Evolutionary conservation across 2,888 invertebrate genomes (phyloP).

Genomic region (Euclidia mi): DNA sequence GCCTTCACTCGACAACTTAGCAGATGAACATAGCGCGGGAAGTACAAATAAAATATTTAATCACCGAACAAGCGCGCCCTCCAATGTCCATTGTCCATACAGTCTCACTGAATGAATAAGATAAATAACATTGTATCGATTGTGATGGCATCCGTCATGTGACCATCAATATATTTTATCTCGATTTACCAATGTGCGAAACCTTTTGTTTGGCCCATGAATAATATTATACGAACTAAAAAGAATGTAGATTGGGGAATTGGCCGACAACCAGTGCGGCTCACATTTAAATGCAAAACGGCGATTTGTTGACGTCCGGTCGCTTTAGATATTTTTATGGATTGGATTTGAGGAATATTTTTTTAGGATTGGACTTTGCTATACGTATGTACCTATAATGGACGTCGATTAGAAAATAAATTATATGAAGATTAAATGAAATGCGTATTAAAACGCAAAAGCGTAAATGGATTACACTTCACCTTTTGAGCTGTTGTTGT

Average conservation of each 20-base stretch:
- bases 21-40: slow-evolving; percentile 1
- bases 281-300: slow-evolving; percentile 42
- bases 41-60: slow-evolving; percentile 21
- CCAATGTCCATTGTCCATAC: no score
- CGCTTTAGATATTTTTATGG: slow-evolving; percentile 22
- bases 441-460: no score
- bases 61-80: slow-evolving; percentile 20
- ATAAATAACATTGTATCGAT: slow-evolving; percentile 28
- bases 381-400: no score
- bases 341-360: slow-evolving; percentile 20
- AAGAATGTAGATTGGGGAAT: slow-evolving; percentile 40
- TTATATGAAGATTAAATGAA: no score
- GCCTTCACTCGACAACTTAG: no score
- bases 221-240: slow-evolving; percentile 38
- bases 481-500: no score
- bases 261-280: slow-evolving; percentile 29
- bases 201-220: slow-evolving; percentile 47
- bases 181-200: slow-evolving; percentile 35
- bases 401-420: no score
- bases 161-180: slow-evolving; percentile 48
- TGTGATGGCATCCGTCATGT: slow-evolving; percentile 23
- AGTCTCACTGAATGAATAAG: slow-evolving; percentile 32
- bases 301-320: slow-evolving; percentile 35
- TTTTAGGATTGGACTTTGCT: slow-evolving; percentile 6
- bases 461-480: no score